Evolutionary conservation across 2,797 vertebrate species (phyloP), one percentile per base, ranked within the genome.

Genomic region (Thamnophis elegans): DNA sequence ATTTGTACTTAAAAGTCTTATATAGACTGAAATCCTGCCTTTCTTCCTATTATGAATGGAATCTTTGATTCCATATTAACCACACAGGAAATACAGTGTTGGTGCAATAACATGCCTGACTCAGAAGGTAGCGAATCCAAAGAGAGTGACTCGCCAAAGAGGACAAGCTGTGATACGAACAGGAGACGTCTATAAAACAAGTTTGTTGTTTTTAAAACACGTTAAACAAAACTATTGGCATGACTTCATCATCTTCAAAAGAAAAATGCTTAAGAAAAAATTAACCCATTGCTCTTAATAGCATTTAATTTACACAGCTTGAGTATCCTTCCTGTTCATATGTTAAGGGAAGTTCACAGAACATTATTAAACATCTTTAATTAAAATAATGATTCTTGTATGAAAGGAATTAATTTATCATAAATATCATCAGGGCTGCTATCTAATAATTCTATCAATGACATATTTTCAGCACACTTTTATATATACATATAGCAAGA

Each of bases 11-110:
- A 58, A 95, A 95, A 95, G 91, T 59, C 87, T 94, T 89, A 95
- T 6, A 1, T 90, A 55, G 42, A 28, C 89, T 90, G 12, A 25
- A 96, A 89, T 96, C 94, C 96, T 90, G 94, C 91, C 36, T 91
- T 95, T 91, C 94, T 87, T 92, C 94, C 88, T 93, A 91, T 95
- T 94, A 90, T 98, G 95, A 98, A 97, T 92, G 90, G 93, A 96
- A 92, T 73, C 95, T 97, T 98, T 97, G 95, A 97, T 96, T 94
- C 94, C 90, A 91, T 92, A 89, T 92, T 85, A 94, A 65, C 96
- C 96, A 96, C 96, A 95, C 28, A 96, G 97, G 96, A 97, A 97
- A 95, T 93, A 95, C 0, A 4, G 92, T 56, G 93, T 36, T 95
- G 96, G 93, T 96, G 96, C 91, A 94, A 90, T 88, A 95, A 87